Evolutionary conservation across 2,797 vertebrate species (phyloP).

Genomic region (Sebastiscus tertius): DNA sequence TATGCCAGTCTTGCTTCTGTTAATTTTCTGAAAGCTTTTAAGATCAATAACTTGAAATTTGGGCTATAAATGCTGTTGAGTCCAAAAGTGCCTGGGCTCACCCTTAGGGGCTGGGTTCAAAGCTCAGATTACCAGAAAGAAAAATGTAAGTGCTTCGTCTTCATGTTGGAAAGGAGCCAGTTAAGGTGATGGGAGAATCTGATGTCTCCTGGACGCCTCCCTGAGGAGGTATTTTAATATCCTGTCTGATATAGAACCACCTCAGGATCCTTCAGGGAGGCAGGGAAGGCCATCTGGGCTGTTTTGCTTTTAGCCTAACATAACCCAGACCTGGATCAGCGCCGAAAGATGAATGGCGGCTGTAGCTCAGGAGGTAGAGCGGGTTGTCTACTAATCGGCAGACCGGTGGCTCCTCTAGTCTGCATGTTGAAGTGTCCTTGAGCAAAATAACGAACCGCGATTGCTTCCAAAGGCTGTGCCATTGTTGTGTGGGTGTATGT

Average conservation of each 20-base stretch:
- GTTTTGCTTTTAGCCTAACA: neutral
- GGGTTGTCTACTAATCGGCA: too few relatives aligned
- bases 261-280: neutral
- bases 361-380: too few relatives aligned
- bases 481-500: too few relatives aligned
- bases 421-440: too few relatives aligned
- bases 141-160: neutral
- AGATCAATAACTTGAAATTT: too few relatives aligned
- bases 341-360: neutral
- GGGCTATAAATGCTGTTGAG: too few relatives aligned
- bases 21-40: too few relatives aligned
- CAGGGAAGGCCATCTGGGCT: neutral
- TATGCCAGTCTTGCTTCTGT: too few relatives aligned
- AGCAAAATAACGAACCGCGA: too few relatives aligned
- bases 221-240: neutral
- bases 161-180: neutral
- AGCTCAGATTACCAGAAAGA: neutral
- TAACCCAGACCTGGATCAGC: neutral
- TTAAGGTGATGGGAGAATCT: neutral
- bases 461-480: too few relatives aligned
- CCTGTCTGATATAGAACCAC: slow-evolving; percentile 10
- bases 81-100: neutral
- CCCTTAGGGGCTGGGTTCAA: neutral
- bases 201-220: neutral
- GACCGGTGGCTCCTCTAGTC: too few relatives aligned